Base-by-base conservation (phyloP, 2,113 vertebrate genomes). In the Grus americana region DNA sequence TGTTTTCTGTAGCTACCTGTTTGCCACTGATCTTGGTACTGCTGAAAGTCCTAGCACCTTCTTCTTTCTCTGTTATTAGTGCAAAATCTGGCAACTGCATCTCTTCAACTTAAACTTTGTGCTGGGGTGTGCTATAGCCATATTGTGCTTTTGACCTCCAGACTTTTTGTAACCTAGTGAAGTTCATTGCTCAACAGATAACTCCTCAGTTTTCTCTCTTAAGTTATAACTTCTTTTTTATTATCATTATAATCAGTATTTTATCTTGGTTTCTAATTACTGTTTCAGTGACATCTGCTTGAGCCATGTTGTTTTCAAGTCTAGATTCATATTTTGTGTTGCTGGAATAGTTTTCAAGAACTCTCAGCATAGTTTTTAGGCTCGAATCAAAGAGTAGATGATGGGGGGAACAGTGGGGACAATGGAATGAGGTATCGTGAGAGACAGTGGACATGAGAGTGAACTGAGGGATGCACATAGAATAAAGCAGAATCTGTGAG, bases 251-350 rank as follows among this genome's bases (percentile, higher is more conserved):
- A 3, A 44, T 59, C 27, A 70, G 30, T 84, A 85, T 87, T 67
- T 92, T 58, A 29, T 75, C 71, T 50, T 73, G 30, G 24, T 85
- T 90, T 88, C 30, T 62, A 79, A 38, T 61, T 68, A 34, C 32
- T 86, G 42, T 85, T 95, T 88, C 63, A 42, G 27, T 58, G 29
- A 59, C 29, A 62, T 32, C 62, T 90, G 55, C 66, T 84, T 91
- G 12, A 95, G n/a, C 36, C 27, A 6, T 30, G 57, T n/a, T 86
- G 19, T 54, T 90, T 80, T 63, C 49, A 84, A 65, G 27, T 44
- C 29, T 72, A 42, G 70, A 16, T 67, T 82, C 18, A 12, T 71
- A 14, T 34, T 93, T 36, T 52, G 19, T 76, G 30, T 55, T 74
- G 52, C 26, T 86, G 30, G 79, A 84, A 80, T 83, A 50, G 44